phyloP scores from a whole-genome alignment of 2,797 vertebrate genomes.

The Falco naumanni region DNA sequence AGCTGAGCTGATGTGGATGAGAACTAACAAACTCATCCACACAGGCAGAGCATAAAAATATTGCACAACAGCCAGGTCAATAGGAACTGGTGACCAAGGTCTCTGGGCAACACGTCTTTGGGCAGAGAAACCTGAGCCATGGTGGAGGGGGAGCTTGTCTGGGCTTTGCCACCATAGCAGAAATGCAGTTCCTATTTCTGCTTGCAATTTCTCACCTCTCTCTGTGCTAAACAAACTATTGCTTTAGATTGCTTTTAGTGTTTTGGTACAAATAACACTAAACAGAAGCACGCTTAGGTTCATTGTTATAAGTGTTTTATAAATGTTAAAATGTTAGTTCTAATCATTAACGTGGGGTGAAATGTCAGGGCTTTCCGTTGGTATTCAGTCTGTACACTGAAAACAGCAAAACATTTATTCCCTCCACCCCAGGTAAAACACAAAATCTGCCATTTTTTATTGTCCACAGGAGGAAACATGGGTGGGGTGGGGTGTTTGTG shows the following conservation, averaged over 20 bases:
- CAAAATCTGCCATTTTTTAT: neutral
- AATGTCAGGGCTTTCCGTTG: neutral
- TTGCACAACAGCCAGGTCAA: neutral
- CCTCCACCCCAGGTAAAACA: neutral
- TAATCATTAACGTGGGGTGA: neutral
- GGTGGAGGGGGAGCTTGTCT: neutral
- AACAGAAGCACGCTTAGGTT: neutral
- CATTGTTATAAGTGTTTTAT: neutral
- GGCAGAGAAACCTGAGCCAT: neutral
- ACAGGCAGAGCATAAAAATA: neutral
- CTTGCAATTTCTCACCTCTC: neutral
- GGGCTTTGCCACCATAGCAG: neutral
- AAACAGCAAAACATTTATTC: neutral
- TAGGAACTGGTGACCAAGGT: neutral
- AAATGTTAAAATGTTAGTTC: neutral
- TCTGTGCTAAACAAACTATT: neutral
- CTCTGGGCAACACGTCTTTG: neutral
- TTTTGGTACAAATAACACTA: neutral
- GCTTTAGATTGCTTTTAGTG: neutral
- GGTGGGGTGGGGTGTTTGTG: neutral
- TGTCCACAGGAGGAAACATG: neutral
- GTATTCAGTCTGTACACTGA: neutral
- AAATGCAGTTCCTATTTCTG: neutral
- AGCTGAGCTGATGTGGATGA: neutral
- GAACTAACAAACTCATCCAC: neutral